Conservation (phyloP, 2,113 vertebrate genomes). For the Pteruthius melanotis region DNA sequence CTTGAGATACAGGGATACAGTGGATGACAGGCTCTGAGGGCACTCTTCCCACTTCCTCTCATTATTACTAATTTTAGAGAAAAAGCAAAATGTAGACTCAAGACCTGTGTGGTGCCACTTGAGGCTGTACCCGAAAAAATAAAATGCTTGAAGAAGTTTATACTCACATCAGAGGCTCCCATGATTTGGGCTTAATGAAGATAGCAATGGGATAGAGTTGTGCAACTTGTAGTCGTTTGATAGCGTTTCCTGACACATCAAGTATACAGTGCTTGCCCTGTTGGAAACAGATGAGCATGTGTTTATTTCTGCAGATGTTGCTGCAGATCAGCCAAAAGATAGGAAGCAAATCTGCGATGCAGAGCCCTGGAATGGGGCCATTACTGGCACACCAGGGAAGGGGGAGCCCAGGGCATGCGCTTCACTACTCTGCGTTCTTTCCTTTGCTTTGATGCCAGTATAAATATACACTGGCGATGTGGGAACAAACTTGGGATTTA, state of each 20-base stretch:
- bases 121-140: not conserved
- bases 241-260: slow-evolving; percentile 97
- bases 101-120: not conserved
- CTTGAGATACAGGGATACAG: not conserved
- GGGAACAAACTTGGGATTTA: not conserved
- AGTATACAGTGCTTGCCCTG: slow-evolving; percentile 99
- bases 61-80: not conserved
- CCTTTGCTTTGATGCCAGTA: not conserved
- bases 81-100: not conserved
- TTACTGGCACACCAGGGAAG: not conserved
- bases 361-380: not conserved
- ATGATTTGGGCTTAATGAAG: slow-evolving; percentile 94
- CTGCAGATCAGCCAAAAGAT: not conserved
- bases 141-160: not conserved
- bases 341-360: not conserved
- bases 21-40: not conserved
- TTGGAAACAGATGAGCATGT: slow-evolving; percentile 46
- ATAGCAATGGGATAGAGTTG: slow-evolving; percentile 98
- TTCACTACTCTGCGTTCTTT: fast-evolving
- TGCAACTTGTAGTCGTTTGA: slow-evolving; percentile 97
- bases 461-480: not conserved
- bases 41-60: not conserved
- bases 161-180: slow-evolving; percentile 95
- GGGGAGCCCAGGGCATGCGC: fast-evolving
- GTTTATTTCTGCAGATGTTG: slow-evolving; percentile 23